Percentiles rank a stretch among this genome's conserved stretches.
Evolutionary conservation across 2,888 invertebrate species (phyloP).

Genomic region (Eugnorisma glareosa): DNA sequence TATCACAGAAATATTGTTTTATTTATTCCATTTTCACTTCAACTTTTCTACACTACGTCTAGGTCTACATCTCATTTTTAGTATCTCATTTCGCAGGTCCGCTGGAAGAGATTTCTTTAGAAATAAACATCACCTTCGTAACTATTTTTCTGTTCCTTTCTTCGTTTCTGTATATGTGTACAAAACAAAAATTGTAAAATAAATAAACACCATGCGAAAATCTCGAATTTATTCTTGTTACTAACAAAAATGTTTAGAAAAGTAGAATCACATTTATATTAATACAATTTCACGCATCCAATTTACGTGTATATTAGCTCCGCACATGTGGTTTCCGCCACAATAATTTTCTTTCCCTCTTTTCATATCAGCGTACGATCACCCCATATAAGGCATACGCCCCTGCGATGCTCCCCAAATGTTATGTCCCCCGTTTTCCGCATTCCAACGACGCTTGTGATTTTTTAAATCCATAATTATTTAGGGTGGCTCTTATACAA

Average conservation of each 20-base stretch:
- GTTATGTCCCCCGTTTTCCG: not conserved
- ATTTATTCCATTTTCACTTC: no score
- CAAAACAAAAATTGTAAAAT: no score
- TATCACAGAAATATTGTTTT: no score
- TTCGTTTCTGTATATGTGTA: no score
- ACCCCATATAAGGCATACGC: not conserved
- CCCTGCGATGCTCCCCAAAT: constrained; percentile 9
- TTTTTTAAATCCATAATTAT: constrained; percentile 7
- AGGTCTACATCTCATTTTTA: no score
- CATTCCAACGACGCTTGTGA: constrained; percentile 4
- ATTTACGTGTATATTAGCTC: constrained; percentile 26
- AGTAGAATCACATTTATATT: constrained; percentile 1
- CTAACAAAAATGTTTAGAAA: not conserved
- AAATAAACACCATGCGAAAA: not conserved
- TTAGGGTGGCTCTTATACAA: not conserved
- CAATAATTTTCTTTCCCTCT: constrained; percentile 29
- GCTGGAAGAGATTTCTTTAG: no score
- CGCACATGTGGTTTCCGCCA: constrained; percentile 11
- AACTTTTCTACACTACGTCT: no score
- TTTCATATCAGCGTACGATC: constrained; percentile 37
- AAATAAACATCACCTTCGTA: no score
- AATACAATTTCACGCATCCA: constrained; percentile 9
- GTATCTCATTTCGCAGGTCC: no score
- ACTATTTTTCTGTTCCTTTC: no score
- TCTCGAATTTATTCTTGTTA: not conserved